These are phyloP conservation scores for Diarsia brunnea DNA, from an alignment of 2,888 invertebrate genomes.

Conservation along the genomic window DNA sequence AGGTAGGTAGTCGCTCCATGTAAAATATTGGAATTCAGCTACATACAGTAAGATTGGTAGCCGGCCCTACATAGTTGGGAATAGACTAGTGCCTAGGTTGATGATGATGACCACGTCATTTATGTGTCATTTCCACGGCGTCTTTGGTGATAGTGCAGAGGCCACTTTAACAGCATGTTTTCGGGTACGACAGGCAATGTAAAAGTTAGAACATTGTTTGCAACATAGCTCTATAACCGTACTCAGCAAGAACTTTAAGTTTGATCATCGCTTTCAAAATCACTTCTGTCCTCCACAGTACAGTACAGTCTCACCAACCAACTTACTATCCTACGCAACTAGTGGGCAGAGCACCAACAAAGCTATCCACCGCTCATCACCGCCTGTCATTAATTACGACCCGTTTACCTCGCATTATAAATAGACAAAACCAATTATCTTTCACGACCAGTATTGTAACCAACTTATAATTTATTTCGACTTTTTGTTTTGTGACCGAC, in stretches of 20 bases:
- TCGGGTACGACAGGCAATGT: not conserved
- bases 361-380: constrained; percentile 75
- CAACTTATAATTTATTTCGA: constrained; percentile 80
- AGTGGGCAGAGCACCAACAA: constrained; percentile 84
- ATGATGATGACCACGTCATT: no score
- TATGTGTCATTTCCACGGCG: not conserved
- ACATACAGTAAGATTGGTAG: no score
- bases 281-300: constrained; percentile 42
- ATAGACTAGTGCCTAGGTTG: no score
- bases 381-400: constrained; percentile 84
- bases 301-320: constrained; percentile 47
- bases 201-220: not conserved
- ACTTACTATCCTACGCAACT: constrained; percentile 78
- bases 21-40: no score
- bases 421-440: constrained; percentile 86
- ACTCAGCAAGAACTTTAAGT: not conserved
- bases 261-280: not conserved
- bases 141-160: not conserved
- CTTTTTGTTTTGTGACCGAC: constrained; percentile 72
- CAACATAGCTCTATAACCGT: not conserved
- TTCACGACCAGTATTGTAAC: constrained; percentile 76
- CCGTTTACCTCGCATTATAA: constrained; percentile 86
- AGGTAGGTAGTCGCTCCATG: no score
- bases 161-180: not conserved
- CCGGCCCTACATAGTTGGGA: no score